phyloP scores from a whole-genome alignment of 2,113 vertebrate genomes.

The Barbus barbus region DNA sequence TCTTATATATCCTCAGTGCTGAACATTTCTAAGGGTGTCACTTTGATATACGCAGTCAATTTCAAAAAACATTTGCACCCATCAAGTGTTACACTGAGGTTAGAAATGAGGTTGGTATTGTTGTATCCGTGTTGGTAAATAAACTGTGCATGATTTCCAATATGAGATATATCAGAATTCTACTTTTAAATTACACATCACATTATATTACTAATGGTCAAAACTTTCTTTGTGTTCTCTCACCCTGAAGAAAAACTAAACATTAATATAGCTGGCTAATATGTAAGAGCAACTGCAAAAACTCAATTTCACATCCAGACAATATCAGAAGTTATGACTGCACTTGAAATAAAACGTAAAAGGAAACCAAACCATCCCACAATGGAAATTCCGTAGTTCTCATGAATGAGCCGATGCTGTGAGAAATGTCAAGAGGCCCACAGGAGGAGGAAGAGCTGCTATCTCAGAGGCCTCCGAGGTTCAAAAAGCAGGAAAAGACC shows the following conservation, averaged over 20 bases:
- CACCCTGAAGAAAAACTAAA: too few relatives aligned
- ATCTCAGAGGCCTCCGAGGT: neutral
- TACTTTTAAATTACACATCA: neutral
- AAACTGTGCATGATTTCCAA: neutral
- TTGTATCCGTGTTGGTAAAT: neutral
- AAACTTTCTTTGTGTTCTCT: too few relatives aligned
- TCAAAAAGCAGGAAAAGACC: slow-evolving; percentile 18
- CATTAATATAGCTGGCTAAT: too few relatives aligned
- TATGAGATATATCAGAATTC: neutral
- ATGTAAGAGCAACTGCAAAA: too few relatives aligned
- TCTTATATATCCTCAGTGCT: neutral
- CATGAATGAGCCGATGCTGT: neutral
- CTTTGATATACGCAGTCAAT: neutral
- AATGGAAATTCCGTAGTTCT: slow-evolving; percentile 6
- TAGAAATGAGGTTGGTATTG: neutral
- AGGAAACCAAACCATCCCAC: slow-evolving; percentile 11
- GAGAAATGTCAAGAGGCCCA: slow-evolving; percentile 31
- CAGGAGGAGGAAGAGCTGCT: slow-evolving; percentile 3
- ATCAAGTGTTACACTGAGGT: neutral
- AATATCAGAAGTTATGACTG: neutral
- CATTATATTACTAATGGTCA: neutral
- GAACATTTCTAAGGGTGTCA: neutral
- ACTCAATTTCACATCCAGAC: neutral
- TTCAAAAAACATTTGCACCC: neutral
- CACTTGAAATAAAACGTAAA: neutral